A percentile compares a stretch with the other conserved stretches of the same genome.
Conservation (phyloP, 2,797 vertebrate species). For the Acanthurus tractus region DNA sequence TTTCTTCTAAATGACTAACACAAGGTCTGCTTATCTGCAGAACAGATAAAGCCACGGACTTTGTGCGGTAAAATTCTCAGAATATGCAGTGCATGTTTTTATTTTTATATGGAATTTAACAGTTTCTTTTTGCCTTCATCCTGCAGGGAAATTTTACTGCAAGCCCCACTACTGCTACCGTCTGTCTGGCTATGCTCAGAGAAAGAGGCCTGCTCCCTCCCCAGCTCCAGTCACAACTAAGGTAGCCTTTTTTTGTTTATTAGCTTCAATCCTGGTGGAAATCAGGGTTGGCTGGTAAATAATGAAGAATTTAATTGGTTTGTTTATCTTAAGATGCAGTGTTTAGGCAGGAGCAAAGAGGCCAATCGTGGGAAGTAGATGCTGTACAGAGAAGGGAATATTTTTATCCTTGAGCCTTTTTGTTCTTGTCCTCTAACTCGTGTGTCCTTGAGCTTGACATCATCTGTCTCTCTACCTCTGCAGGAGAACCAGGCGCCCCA, state of each 20-base stretch:
- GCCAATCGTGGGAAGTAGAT: neutral
- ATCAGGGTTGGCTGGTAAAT: neutral
- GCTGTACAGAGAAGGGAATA: neutral
- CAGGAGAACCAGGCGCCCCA: constrained; percentile 88
- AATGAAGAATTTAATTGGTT: neutral
- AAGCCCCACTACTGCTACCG: constrained; percentile 98
- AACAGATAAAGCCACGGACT: constrained; percentile 13
- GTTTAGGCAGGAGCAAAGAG: too few species aligned
- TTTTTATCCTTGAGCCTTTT: neutral
- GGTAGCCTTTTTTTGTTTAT: constrained; percentile 82
- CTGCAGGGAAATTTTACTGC: constrained; percentile 97
- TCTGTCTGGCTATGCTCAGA: constrained; percentile 93
- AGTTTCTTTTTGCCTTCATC: constrained; percentile 33
- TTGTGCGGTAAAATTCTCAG: constrained; percentile 3
- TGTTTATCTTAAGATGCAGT: constrained; percentile 10
- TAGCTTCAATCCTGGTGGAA: neutral
- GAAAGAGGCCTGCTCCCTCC: constrained; percentile 92
- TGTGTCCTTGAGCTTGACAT: neutral
- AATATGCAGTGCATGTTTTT: neutral
- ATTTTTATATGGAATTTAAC: neutral
- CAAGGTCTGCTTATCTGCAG: neutral
- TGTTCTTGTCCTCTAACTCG: neutral
- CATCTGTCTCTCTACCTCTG: neutral
- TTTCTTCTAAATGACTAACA: constrained; percentile 24
- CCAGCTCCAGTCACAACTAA: constrained; percentile 85